A percentile compares a stretch with the other conserved stretches of the same genome.
Evolutionary conservation across 2,888 invertebrate species (phyloP).

Genomic region (Aromia moschata): DNA sequence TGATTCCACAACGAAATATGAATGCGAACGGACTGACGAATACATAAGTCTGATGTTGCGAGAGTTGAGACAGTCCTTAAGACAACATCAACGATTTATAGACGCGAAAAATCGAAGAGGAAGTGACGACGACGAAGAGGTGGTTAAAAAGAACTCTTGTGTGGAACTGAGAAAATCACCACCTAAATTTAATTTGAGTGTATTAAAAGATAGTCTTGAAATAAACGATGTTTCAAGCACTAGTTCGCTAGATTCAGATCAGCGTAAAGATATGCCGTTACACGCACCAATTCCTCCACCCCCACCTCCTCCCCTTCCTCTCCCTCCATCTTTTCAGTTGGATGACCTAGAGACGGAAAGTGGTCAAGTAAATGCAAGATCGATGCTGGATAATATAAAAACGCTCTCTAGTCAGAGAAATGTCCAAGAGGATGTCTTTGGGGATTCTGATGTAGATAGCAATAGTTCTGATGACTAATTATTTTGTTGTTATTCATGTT

Average conservation of each 20-base stretch:
- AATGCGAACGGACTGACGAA: constrained; percentile 33
- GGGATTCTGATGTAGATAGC: constrained; percentile 29
- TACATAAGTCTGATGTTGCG: constrained; percentile 44
- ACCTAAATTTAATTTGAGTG: constrained; percentile 39
- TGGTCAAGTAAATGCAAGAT: constrained; percentile 19
- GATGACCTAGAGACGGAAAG: constrained; percentile 20
- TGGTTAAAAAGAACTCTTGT: constrained; percentile 4
- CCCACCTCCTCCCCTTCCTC: constrained; percentile 31
- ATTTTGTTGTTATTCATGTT: background rate
- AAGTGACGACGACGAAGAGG: constrained; percentile 39
- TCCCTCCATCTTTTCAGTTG: constrained; percentile 24
- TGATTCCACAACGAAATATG: constrained; percentile 8
- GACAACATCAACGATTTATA: constrained; percentile 45
- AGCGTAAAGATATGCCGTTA: too few relatives aligned
- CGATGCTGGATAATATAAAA: constrained; percentile 44
- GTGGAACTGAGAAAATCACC: constrained; percentile 15
- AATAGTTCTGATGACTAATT: background rate
- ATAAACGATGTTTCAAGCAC: background rate
- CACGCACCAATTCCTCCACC: background rate
- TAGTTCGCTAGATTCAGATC: background rate
- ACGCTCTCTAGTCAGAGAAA: constrained; percentile 42
- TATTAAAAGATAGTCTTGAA: constrained; percentile 6
- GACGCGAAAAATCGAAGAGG: constrained; percentile 46
- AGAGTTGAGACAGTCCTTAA: constrained; percentile 46
- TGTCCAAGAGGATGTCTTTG: constrained; percentile 43